phyloP scores from a whole-genome alignment of 2,797 vertebrate genomes.

The Chelon auratus region DNA sequence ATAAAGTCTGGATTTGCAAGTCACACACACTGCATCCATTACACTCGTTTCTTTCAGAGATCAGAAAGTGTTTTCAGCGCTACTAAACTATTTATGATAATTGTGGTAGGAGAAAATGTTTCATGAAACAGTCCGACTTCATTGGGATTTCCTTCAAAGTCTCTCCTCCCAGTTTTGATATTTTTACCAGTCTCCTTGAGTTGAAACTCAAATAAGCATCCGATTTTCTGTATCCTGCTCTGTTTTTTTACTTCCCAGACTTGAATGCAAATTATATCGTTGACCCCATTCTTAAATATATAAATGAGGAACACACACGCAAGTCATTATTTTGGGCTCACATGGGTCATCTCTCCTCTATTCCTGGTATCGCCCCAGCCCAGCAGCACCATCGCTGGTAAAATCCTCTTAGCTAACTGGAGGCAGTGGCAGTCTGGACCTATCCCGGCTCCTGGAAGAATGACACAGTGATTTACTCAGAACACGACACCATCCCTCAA shows the following conservation, averaged over 20 bases:
- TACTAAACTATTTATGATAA: slow-evolving; percentile 5
- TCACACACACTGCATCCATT: not conserved
- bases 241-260: slow-evolving; percentile 14
- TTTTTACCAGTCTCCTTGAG: slow-evolving; percentile 30
- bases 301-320: slow-evolving; percentile 40
- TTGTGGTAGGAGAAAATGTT: not conserved
- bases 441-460: slow-evolving; percentile 55
- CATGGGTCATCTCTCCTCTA: slow-evolving; percentile 47
- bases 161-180: slow-evolving; percentile 4
- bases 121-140: not conserved
- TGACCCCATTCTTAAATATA: slow-evolving; percentile 49
- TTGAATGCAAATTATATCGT: slow-evolving; percentile 28
- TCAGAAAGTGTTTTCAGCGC: slow-evolving; percentile 11
- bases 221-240: slow-evolving; percentile 30
- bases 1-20: not conserved
- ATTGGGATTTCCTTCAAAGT: slow-evolving; percentile 24
- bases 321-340: slow-evolving; percentile 38
- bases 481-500: slow-evolving; percentile 71
- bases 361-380: slow-evolving; percentile 37
- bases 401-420: slow-evolving; percentile 67
- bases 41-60: not conserved
- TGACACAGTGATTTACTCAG: slow-evolving; percentile 70
- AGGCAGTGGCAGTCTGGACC: slow-evolving; percentile 48
- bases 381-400: slow-evolving; percentile 57
- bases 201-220: slow-evolving; percentile 17